Percentiles rank a stretch among this genome's conserved stretches.
Evolutionary conservation across 1,140 invertebrate genomes (phyloP).

Genomic region (Chrysopa pallens): DNA sequence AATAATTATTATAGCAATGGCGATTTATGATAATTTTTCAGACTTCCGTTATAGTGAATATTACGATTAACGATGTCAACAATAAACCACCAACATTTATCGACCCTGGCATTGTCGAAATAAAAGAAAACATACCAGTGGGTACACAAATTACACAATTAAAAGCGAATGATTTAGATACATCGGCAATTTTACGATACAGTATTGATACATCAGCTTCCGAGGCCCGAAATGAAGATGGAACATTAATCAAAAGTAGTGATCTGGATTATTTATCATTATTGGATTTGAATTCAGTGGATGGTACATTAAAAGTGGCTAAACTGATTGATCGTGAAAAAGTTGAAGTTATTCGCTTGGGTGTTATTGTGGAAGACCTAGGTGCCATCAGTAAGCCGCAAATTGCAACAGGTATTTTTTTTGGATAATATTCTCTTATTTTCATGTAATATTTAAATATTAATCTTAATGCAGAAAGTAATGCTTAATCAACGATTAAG

Average conservation of each 20-base stretch:
- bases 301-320: constrained; percentile 47
- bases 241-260: constrained; percentile 39
- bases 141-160: constrained; percentile 48
- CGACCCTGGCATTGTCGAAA: constrained; percentile 43
- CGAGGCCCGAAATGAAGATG: constrained; percentile 64
- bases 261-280: constrained; percentile 54
- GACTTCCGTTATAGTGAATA: constrained; percentile 54
- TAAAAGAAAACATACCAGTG: constrained; percentile 61
- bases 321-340: constrained; percentile 64
- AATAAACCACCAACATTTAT: constrained; percentile 67
- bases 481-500: too few relatives aligned
- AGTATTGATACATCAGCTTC: constrained; percentile 48
- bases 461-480: too few relatives aligned
- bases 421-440: too few relatives aligned
- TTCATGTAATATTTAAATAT: too few relatives aligned
- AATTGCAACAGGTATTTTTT: constrained; percentile 39
- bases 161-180: constrained; percentile 61
- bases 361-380: constrained; percentile 66
- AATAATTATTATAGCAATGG: too few relatives aligned
- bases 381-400: constrained; percentile 58
- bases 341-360: constrained; percentile 59
- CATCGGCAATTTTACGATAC: constrained; percentile 55
- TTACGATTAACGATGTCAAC: constrained; percentile 77
- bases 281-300: constrained; percentile 56
- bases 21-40: constrained; percentile 22